Evolutionary conservation across 2,113 vertebrate species (phyloP).

Genomic region (Hippocampus barbouri): DNA sequence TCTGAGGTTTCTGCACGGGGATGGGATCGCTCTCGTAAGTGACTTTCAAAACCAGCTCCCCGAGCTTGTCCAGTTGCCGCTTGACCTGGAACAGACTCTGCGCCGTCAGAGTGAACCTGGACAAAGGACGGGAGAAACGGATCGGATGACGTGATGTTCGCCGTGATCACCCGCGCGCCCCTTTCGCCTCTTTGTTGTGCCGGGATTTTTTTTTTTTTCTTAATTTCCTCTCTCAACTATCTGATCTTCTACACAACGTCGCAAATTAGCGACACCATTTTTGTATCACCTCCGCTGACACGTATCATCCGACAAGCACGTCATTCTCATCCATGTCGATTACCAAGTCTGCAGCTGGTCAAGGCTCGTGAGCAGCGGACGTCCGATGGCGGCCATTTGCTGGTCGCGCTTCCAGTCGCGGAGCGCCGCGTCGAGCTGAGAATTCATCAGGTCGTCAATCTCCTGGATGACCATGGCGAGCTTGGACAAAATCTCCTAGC

Average conservation of each 20-base stretch:
- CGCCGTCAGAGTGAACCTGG: constrained; percentile 85
- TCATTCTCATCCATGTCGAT: constrained; percentile 4
- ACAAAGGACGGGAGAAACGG: neutral
- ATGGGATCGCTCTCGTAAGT: constrained; percentile 94
- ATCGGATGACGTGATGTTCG: neutral
- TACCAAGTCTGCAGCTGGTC: constrained; percentile 97
- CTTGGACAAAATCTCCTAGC: constrained; percentile 86
- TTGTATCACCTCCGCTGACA: neutral
- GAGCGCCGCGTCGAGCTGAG: constrained; percentile 83
- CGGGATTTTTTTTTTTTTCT: no score
- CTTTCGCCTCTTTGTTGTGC: no score
- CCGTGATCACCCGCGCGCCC: no score
- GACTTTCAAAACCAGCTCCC: constrained; percentile 86
- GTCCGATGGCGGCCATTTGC: constrained; percentile 90
- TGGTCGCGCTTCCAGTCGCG: constrained; percentile 91
- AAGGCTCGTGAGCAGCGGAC: constrained; percentile 83
- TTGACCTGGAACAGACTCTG: constrained; percentile 96
- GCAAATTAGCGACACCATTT: neutral
- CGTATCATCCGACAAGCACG: neutral
- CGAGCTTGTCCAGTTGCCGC: constrained; percentile 90
- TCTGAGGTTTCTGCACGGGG: constrained; percentile 81
- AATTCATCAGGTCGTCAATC: constrained; percentile 81
- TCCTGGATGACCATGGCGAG: constrained; percentile 86
- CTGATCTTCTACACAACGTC: neutral
- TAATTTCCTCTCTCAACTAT: no score